phyloP scores from a whole-genome alignment of 2,797 vertebrate species.

The Enteromius radiatus region DNA sequence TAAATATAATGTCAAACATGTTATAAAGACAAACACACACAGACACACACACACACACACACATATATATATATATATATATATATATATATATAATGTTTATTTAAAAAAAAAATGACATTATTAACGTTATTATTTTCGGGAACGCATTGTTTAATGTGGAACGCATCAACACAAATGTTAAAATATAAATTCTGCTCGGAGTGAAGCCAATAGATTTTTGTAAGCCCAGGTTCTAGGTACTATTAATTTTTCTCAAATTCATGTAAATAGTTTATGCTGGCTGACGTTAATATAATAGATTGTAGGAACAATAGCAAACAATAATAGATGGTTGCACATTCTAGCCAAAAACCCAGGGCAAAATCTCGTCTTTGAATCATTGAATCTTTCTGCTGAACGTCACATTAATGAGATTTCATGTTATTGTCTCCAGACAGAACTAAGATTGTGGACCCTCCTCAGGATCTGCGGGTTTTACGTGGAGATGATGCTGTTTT shows the following conservation, averaged over 20 bases:
- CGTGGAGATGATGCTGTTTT: conserved; percentile 31
- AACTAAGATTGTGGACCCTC: conserved; percentile 50
- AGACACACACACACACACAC: too few species aligned
- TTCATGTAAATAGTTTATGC: background rate
- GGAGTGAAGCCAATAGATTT: too few species aligned
- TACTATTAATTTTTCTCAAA: background rate
- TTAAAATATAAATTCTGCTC: too few species aligned
- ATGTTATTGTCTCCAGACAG: conserved; percentile 40
- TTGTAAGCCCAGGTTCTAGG: too few species aligned
- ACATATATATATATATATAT: too few species aligned
- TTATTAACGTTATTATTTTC: too few species aligned
- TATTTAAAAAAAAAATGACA: too few species aligned
- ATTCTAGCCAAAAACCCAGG: background rate
- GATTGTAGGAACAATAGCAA: background rate
- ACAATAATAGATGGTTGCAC: background rate
- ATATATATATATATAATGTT: too few species aligned
- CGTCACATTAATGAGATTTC: background rate
- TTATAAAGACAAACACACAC: too few species aligned
- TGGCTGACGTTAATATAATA: background rate
- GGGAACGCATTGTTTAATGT: too few species aligned
- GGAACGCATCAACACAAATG: too few species aligned
- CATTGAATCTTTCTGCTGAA: background rate
- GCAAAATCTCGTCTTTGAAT: background rate
- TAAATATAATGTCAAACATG: too few species aligned
- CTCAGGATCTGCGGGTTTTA: background rate